phyloP scores from a whole-genome alignment of 1,140 invertebrate genomes.

The Pachypsylla venusta region DNA sequence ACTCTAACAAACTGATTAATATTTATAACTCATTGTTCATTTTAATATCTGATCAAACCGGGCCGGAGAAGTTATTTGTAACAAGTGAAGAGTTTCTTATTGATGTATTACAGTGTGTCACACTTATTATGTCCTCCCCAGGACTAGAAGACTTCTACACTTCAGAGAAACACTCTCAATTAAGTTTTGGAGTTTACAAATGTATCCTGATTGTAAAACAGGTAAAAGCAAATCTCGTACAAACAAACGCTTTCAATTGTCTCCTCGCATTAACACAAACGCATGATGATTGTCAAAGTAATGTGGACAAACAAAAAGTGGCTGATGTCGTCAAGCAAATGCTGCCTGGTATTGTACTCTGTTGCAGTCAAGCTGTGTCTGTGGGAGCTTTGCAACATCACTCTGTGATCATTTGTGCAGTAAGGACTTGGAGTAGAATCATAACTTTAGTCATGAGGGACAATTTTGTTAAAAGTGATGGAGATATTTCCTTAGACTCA shows the following conservation, averaged over 20 bases:
- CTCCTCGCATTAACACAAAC: neutral
- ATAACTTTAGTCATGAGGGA: constrained; percentile 14
- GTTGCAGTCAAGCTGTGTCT: constrained; percentile 26
- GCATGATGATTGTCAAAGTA: constrained; percentile 4
- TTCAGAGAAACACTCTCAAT: neutral
- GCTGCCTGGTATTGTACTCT: constrained; percentile 42
- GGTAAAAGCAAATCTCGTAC: neutral
- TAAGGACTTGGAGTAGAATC: constrained; percentile 13
- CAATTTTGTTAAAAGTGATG: neutral
- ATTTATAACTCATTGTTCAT: neutral
- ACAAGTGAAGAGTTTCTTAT: constrained; percentile 4
- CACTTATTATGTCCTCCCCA: neutral
- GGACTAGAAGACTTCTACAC: neutral
- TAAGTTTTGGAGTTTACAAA: constrained; percentile 4
- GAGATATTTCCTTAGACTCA: constrained; percentile 7
- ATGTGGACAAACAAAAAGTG: constrained; percentile 23
- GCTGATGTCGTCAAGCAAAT: constrained; percentile 42
- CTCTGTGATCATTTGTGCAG: constrained; percentile 14
- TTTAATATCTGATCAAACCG: neutral
- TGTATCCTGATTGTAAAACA: neutral
- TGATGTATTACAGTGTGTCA: constrained; percentile 1
- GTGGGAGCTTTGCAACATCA: constrained; percentile 13
- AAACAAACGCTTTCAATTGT: neutral
- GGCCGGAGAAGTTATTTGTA: neutral
- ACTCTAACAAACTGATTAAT: neutral